These are phyloP conservation scores for Platypus cylindrus DNA, from an alignment of 2,888 invertebrate species.

Conservation along the genomic window DNA sequence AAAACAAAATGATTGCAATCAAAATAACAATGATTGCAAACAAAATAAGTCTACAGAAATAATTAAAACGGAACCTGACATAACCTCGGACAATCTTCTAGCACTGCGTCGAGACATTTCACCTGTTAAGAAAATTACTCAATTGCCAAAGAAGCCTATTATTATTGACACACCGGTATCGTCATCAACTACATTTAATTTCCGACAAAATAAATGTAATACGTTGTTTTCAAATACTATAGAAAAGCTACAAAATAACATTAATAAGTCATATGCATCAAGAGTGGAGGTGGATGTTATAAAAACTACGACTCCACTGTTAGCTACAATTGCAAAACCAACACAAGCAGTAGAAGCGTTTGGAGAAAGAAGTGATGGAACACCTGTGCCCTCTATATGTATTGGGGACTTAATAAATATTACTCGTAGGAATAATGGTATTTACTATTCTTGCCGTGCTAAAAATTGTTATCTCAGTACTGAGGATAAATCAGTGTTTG, in stretches of 20 bases:
- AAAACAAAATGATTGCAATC: constrained; percentile 18
- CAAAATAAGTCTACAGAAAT: constrained; percentile 2
- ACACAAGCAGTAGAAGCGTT: neutral
- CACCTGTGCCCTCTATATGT: neutral
- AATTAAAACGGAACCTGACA: constrained; percentile 15
- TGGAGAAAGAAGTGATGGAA: constrained; percentile 1
- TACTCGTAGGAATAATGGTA: constrained; percentile 14
- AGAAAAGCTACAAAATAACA: constrained; percentile 25
- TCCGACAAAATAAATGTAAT: constrained; percentile 20
- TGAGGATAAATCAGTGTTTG: constrained; percentile 23
- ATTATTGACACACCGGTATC: constrained; percentile 14
- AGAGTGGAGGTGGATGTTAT: constrained; percentile 6
- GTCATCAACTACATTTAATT: constrained; percentile 14
- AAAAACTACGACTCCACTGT: constrained; percentile 2
- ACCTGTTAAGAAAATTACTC: neutral
- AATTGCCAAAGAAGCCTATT: constrained; percentile 12
- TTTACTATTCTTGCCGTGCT: constrained; percentile 27
- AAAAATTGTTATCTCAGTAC: constrained; percentile 27
- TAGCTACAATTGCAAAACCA: constrained; percentile 1
- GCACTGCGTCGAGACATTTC: constrained; percentile 1
- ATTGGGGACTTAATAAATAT: constrained; percentile 21
- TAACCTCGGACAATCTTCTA: constrained; percentile 9
- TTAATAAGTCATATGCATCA: constrained; percentile 16
- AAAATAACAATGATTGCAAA: constrained; percentile 11
- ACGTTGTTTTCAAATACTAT: constrained; percentile 21